Percentiles rank a stretch among this genome's conserved stretches.
phyloP scores from a whole-genome alignment of 2,113 vertebrate species.

The Rhabdomys dilectus region DNA sequence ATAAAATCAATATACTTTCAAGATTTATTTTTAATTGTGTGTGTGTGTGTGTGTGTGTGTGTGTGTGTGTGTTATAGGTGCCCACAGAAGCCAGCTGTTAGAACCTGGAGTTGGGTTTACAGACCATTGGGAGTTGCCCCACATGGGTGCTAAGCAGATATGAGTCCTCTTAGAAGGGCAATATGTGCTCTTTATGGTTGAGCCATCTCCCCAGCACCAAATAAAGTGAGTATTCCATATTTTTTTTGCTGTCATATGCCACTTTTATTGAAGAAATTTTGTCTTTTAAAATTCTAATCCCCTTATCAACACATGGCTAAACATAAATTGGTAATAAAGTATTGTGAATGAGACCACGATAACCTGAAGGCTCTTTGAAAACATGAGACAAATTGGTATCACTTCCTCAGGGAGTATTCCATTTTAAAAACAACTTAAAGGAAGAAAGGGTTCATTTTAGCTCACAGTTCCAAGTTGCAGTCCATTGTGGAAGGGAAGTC shows the following conservation, averaged over 20 bases:
- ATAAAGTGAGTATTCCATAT: not conserved
- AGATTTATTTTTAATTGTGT: not conserved
- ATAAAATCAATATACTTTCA: not conserved
- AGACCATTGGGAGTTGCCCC: not conserved
- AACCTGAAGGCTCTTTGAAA: too few relatives aligned
- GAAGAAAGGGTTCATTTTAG: not conserved
- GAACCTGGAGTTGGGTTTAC: not conserved
- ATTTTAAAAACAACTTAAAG: not conserved
- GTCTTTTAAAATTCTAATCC: too few relatives aligned
- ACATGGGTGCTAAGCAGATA: not conserved
- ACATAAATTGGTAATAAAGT: too few relatives aligned
- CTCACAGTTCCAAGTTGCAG: not conserved
- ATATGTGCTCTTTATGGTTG: not conserved
- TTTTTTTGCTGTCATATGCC: too few relatives aligned
- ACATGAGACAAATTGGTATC: too few relatives aligned
- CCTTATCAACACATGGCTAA: too few relatives aligned
- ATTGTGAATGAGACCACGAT: too few relatives aligned
- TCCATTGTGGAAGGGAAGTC: not conserved
- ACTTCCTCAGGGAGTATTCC: not conserved
- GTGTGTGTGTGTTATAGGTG: not conserved
- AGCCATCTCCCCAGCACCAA: not conserved
- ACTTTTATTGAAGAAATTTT: too few relatives aligned
- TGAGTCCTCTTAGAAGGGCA: not conserved
- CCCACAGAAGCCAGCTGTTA: not conserved
- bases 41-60: not conserved